phyloP scores from a whole-genome alignment of 2,888 invertebrate species.

The Yponomeuta evonymella region DNA sequence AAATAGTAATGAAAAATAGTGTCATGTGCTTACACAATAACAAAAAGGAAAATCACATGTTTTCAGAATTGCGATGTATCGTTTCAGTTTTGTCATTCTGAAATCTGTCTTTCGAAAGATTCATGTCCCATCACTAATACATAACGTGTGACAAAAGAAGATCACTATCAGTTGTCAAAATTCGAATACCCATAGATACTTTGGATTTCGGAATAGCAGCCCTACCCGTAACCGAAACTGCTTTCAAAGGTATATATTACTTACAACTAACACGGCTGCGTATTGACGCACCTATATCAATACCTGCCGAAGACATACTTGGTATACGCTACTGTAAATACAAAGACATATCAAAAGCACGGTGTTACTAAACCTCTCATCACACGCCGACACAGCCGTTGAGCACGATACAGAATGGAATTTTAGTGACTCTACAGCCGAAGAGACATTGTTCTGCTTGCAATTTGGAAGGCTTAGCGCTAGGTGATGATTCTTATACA shows the following conservation, averaged over 20 bases:
- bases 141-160: too few relatives aligned
- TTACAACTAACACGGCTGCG: conserved; percentile 31
- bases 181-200: too few relatives aligned
- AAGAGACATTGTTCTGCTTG: too few relatives aligned
- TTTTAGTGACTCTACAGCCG: too few relatives aligned
- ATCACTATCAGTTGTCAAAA: too few relatives aligned
- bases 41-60: neutral
- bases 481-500: too few relatives aligned
- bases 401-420: conserved; percentile 51
- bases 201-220: too few relatives aligned
- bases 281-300: conserved; percentile 44
- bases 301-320: conserved; percentile 44
- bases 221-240: neutral
- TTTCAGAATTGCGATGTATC: too few relatives aligned
- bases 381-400: conserved; percentile 74
- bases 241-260: conserved; percentile 2
- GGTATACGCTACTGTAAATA: conserved; percentile 60
- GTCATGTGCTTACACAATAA: neutral
- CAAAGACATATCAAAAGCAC: conserved; percentile 64
- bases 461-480: too few relatives aligned
- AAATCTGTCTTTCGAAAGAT: too few relatives aligned
- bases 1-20: neutral
- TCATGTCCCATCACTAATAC: too few relatives aligned
- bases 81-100: too few relatives aligned
- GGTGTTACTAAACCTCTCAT: conserved; percentile 75